Conservation (phyloP, 2,113 vertebrate species). For the Mus pahari region DNA sequence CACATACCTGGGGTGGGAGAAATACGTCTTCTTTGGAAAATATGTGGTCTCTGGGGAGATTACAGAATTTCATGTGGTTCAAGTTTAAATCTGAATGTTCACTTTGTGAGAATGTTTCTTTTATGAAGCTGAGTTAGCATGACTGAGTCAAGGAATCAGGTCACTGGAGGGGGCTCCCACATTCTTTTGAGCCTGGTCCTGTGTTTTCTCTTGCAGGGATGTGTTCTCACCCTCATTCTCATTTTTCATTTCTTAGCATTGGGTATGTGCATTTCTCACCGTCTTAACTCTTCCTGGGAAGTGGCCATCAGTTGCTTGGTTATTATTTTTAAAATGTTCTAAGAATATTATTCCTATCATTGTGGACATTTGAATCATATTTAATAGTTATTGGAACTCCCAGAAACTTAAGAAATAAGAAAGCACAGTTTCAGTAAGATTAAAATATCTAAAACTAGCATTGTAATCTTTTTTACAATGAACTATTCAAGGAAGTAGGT, state of each 20-base stretch:
- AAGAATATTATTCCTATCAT: neutral
- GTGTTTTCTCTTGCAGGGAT: neutral
- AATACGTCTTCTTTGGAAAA: neutral
- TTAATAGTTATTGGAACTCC: neutral
- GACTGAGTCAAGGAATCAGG: neutral
- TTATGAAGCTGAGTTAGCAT: neutral
- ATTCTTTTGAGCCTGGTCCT: neutral
- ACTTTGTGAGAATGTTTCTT: neutral
- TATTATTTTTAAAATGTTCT: neutral
- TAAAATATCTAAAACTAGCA: conserved; percentile 6
- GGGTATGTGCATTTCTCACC: neutral
- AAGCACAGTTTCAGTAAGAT: neutral
- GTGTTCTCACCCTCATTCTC: neutral
- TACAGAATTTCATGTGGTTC: neutral
- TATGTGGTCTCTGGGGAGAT: neutral
- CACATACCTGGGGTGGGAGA: neutral
- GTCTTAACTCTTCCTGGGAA: neutral
- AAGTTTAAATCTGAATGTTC: neutral
- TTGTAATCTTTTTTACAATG: neutral
- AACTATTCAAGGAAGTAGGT: neutral
- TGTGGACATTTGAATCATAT: conserved; percentile 31
- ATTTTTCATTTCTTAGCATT: neutral
- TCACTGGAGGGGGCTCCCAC: neutral
- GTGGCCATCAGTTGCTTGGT: neutral
- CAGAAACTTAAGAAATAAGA: neutral